A percentile compares a stretch with the other conserved stretches of the same genome.
Conservation (phyloP, 2,113 vertebrate genomes). For the Piliocolobus tephrosceles region DNA sequence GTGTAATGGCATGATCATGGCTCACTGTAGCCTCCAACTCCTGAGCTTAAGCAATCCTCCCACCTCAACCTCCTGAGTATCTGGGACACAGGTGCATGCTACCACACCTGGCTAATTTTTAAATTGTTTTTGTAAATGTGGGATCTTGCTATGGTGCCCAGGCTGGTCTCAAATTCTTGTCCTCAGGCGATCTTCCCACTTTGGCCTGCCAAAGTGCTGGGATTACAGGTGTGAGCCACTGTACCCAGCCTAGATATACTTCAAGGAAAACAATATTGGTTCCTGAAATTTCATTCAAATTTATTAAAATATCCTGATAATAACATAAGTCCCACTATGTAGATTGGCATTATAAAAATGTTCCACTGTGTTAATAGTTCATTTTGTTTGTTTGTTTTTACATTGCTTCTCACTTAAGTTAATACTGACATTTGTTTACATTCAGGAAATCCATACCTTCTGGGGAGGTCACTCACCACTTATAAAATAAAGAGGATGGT, state of each 20-base stretch:
- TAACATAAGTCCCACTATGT: background rate
- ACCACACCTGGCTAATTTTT: too few species aligned
- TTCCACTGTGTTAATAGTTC: background rate
- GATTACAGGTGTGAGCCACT: too few species aligned
- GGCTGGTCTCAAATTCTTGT: too few species aligned
- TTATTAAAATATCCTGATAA: constrained; percentile 18
- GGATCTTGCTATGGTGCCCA: too few species aligned
- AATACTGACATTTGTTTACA: background rate
- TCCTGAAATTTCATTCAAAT: background rate
- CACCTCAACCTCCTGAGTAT: too few species aligned
- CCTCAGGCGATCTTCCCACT: too few species aligned
- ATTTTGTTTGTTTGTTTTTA: constrained; percentile 12
- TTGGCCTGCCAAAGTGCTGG: too few species aligned
- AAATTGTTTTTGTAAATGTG: too few species aligned
- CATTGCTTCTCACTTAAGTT: background rate
- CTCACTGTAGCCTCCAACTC: too few species aligned
- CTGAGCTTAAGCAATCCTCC: too few species aligned
- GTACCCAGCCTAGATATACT: background rate
- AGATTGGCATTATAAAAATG: background rate
- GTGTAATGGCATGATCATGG: too few species aligned
- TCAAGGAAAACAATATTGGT: background rate
- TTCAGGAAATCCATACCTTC: background rate
- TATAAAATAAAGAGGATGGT: background rate
- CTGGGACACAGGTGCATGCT: too few species aligned
- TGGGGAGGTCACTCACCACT: background rate